Evolutionary conservation across 2,797 vertebrate species (phyloP), one percentile per base, ranked within the genome.

Genomic region (Crocidura indochinensis): DNA sequence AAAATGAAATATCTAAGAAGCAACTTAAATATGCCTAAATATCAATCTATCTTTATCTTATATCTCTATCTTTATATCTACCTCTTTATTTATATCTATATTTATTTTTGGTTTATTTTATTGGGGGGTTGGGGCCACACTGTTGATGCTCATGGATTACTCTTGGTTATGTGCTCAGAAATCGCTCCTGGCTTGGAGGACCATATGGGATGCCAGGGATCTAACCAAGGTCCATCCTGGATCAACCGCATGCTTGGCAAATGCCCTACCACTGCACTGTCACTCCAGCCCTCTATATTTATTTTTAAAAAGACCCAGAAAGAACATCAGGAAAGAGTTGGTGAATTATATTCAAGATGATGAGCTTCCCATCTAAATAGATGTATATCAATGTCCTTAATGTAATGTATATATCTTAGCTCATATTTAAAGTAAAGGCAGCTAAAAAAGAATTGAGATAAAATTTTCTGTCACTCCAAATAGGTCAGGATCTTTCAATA

Each of bases 261-360:
- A 51, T 7, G 49, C 49, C 49, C 14, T 51, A 51, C 49, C 49
- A 15, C 49, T 51, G 49, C 14, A 7, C 49, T 51, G 14, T 51
- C 49, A 15, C 49, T 51, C 7, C 7, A 8, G 49, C 49, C 74
- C 38, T 3, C 20, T 60, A 78, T 51, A 67, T 79, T 49, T 31
- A 76, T 85, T 68, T 86, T 67, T 14, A 87, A 67, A 86, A 46
- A 67, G 53, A 88, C 10, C 1, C n/a, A 11, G 89, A 77, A 49
- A 67, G n/a, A 86, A 38, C 29, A 84, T 20, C 27, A 67, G n/a
- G 46, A 67, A 81, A 86, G 26, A 46, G n/a, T 29, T 0, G 2
- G 46, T 26, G 31, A 27, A 67, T 29, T 12, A 38, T 27, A 56
- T 56, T 44, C 68, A 22, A 8, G 68, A 67, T 20, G 26, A 80